Conservation (phyloP, 2,113 vertebrate species). For the Chaenocephalus aceratus region DNA sequence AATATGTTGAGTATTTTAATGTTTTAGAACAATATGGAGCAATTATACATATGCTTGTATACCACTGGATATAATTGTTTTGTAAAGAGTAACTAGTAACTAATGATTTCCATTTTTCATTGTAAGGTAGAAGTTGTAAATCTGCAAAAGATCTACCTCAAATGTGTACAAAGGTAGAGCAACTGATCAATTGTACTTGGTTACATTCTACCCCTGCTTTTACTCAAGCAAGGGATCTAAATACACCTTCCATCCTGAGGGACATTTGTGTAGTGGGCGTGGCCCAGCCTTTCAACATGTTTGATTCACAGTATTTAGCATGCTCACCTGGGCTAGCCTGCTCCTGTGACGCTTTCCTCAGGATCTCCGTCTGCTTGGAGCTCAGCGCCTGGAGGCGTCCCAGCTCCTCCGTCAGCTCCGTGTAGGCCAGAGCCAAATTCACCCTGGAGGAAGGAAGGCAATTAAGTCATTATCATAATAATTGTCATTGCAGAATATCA, state of each 20-base stretch:
- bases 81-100: too few relatives aligned
- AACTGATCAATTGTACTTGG: too few relatives aligned
- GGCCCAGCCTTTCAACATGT: too few relatives aligned
- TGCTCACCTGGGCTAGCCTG: constrained; percentile 84
- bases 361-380: constrained; percentile 93
- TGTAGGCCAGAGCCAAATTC: constrained; percentile 96
- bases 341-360: constrained; percentile 92
- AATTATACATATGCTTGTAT: too few relatives aligned
- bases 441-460: constrained; percentile 84
- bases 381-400: constrained; percentile 90
- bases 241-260: background rate
- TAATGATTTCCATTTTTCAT: too few relatives aligned
- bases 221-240: background rate
- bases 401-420: constrained; percentile 95
- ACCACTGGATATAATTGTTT: too few relatives aligned
- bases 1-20: too few relatives aligned
- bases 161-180: too few relatives aligned
- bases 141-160: too few relatives aligned
- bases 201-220: background rate
- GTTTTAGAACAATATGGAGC: too few relatives aligned
- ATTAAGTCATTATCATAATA: constrained; percentile 47
- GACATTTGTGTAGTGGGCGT: background rate
- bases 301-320: background rate
- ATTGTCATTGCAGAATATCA: constrained; percentile 18
- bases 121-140: too few relatives aligned